Conservation (phyloP, 30 jellyfish, hydroid and myxozoan species). For the Pseudorhiza aurosa region DNA sequence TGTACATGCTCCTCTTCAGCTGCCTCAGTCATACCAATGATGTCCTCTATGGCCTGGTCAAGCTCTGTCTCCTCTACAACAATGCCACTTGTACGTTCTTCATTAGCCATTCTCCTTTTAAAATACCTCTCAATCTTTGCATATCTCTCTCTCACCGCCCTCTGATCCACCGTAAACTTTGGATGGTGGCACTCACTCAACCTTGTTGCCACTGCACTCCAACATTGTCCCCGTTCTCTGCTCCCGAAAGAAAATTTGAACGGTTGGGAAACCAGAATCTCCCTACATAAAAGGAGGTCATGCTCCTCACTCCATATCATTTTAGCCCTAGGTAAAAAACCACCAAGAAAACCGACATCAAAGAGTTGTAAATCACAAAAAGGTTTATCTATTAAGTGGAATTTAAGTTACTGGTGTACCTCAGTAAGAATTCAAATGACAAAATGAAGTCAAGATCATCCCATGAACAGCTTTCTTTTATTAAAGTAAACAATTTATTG, state of each 20-base stretch:
- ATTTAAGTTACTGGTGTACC: too few relatives aligned
- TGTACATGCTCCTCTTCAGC: background rate
- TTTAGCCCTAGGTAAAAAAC: slow-evolving; percentile 34
- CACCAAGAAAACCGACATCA: too few relatives aligned
- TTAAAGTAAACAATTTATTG: too few relatives aligned
- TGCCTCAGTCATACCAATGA: slow-evolving; percentile 15
- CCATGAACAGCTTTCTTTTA: too few relatives aligned
- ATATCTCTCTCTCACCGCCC: slow-evolving; percentile 23
- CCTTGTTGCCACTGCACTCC: background rate
- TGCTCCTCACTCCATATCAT: slow-evolving; percentile 32
- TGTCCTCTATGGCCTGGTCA: background rate
- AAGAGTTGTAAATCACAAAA: too few relatives aligned
- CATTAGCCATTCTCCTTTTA: slow-evolving; percentile 22
- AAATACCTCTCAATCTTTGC: background rate
- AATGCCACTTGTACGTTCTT: slow-evolving; percentile 19
- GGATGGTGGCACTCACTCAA: slow-evolving; percentile 2
- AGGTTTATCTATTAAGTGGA: too few relatives aligned
- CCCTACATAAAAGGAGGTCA: slow-evolving; percentile 6
- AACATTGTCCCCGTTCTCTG: slow-evolving; percentile 34
- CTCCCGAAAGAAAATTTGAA: slow-evolving; percentile 6
- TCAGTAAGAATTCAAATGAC: too few relatives aligned
- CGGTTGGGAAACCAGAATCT: slow-evolving; percentile 11
- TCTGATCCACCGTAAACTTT: slow-evolving; percentile 5
- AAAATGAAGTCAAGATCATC: too few relatives aligned
- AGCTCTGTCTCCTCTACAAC: background rate